Evolutionary conservation across 2,797 vertebrate genomes (phyloP).

Genomic region (Hemibagrus guttatus): DNA sequence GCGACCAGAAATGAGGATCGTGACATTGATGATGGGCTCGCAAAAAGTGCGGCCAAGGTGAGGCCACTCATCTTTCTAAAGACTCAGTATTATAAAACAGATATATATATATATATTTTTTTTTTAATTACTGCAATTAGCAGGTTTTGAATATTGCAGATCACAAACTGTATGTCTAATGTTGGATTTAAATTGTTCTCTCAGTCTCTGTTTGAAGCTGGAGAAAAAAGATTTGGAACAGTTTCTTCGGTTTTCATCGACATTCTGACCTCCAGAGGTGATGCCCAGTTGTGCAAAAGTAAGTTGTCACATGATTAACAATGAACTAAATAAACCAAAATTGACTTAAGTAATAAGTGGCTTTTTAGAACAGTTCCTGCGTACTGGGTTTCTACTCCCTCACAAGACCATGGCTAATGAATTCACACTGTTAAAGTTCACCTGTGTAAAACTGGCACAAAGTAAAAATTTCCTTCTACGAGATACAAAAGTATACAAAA

Average conservation of each 20-base stretch:
- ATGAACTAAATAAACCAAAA: not conserved
- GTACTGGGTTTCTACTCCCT: not conserved
- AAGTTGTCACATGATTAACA: constrained; percentile 20
- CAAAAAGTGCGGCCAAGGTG: constrained; percentile 84
- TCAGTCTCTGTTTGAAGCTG: constrained; percentile 86
- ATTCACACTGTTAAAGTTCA: not conserved
- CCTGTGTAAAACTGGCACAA: not conserved
- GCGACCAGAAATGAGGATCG: constrained; percentile 75
- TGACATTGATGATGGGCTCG: constrained; percentile 72
- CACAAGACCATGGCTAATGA: not conserved
- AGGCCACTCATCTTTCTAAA: constrained; percentile 27
- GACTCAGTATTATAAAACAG: not conserved
- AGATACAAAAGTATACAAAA: not conserved
- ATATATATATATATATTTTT: no score
- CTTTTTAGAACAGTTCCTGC: not conserved
- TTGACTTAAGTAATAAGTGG: not conserved
- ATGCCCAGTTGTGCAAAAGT: constrained; percentile 84
- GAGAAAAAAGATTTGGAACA: constrained; percentile 74
- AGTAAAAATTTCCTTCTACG: not conserved
- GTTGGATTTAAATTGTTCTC: not conserved
- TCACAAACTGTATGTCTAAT: not conserved
- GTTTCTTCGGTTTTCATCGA: constrained; percentile 73
- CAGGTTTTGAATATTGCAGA: not conserved
- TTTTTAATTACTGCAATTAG: not conserved
- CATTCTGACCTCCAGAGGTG: constrained; percentile 79